These are phyloP conservation scores for Ferdinandea cuprea DNA, from an alignment of 2,888 invertebrate genomes.

Conservation along the genomic window DNA sequence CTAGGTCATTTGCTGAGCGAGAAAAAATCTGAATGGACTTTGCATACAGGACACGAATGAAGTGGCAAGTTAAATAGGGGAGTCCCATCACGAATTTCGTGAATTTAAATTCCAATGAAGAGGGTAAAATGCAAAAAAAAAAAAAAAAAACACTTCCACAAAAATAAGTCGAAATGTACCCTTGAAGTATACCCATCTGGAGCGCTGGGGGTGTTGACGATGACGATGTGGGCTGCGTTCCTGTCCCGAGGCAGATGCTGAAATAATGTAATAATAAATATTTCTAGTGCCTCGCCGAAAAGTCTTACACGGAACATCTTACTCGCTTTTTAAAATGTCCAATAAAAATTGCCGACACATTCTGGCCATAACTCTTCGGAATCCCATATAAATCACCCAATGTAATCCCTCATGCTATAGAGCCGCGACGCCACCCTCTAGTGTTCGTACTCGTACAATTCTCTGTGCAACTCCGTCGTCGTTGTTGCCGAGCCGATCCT, in stretches of 20 bases:
- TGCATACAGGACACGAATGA: conserved; percentile 17
- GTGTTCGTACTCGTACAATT: conserved; percentile 75
- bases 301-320: conserved; percentile 81
- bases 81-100: conserved; percentile 42
- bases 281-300: conserved; percentile 76
- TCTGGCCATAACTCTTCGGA: conserved; percentile 84
- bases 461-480: conserved; percentile 56
- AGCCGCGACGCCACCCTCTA: conserved; percentile 77
- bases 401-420: conserved; percentile 84
- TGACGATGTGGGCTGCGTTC: conserved; percentile 46
- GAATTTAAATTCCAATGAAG: conserved; percentile 51
- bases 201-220: neutral
- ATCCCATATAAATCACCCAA: conserved; percentile 84
- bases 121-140: neutral
- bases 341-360: conserved; percentile 84
- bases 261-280: conserved; percentile 74
- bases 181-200: conserved; percentile 39
- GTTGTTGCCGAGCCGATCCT: conserved; percentile 55
- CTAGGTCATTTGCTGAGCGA: conserved; percentile 38
- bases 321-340: conserved; percentile 84
- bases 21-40: neutral
- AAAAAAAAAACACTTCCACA: too few species aligned
- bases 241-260: conserved; percentile 62
- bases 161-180: conserved; percentile 1
- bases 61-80: conserved; percentile 34